Evolutionary conservation across 2,797 vertebrate genomes (phyloP), one percentile per base, ranked within the genome.

Genomic region (Neosilurus mollespiculum): DNA sequence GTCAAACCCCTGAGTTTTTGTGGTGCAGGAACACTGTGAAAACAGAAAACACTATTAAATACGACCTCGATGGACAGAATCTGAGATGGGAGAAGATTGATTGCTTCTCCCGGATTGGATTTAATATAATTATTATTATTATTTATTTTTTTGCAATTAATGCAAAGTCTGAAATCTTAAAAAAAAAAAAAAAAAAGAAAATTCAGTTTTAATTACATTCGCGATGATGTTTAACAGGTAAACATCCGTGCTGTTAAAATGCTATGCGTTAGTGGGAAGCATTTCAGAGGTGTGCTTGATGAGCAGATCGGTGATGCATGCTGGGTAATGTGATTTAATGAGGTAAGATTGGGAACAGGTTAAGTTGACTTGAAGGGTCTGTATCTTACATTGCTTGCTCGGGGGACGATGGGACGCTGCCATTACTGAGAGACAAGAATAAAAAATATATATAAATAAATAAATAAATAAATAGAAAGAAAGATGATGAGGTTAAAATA

Each of bases 1-100:
- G 96, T 97, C 93, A 97, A 94, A 92, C 91, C 94, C 90, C 90
- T 90, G 82, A 92, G 87, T 43, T 87, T 90, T 86, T 94, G 90
- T 89, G 88, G 37, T 91, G 91, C 94, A 86, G 83, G 92, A 89
- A 83, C 75, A 92, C 97, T 99, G 96, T 76, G 91, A 93, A 95
- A 94, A 95, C 53, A 96, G 88, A 94, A 78, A 92, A 88, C 80
- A 89, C 80, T 76, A 88, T 96, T 93, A 95, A 90, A 89, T 0
- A 30, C 80, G 78, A 53, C 79, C 0, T 20, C 34, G 15, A 18
- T 1, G 1, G 69, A 56, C 14, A 4, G 15, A 73, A 54, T 80
- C 76, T 9, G 12, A 56, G 78, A 51, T n/a, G 54, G 49, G 81
- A 65, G 76, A 24, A 88, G 82, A 77, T 78, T 58, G 87, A 89